phyloP scores from a whole-genome alignment of 2,888 invertebrate species.

The Drosophila incognita region DNA sequence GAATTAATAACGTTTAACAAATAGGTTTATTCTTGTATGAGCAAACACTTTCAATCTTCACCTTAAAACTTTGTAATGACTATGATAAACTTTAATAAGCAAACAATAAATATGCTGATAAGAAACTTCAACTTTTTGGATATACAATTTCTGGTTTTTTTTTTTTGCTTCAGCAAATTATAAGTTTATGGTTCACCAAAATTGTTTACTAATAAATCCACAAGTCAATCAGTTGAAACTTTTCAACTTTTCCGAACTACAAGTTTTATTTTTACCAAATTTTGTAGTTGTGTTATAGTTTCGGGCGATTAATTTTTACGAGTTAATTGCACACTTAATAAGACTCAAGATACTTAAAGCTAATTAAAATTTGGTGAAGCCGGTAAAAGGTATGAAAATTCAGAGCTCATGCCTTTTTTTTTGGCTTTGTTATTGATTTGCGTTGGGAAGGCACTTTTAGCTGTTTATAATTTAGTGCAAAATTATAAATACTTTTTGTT shows the following conservation, averaged over 20 bases:
- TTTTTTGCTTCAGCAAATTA: constrained; percentile 17
- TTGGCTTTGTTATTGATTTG: constrained; percentile 60
- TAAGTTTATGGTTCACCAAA: constrained; percentile 37
- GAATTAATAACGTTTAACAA: background rate
- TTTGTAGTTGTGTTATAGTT: constrained; percentile 23
- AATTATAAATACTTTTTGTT: constrained; percentile 71
- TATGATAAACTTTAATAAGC: constrained; percentile 7
- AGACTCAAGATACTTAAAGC: constrained; percentile 58
- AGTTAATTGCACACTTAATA: constrained; percentile 64
- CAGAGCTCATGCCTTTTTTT: constrained; percentile 4
- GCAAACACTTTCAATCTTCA: background rate
- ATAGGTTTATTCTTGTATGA: background rate
- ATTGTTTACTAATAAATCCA: constrained; percentile 15
- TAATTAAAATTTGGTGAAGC: constrained; percentile 60
- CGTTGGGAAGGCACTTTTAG: constrained; percentile 54
- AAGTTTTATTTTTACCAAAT: constrained; percentile 5
- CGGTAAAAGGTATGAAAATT: constrained; percentile 40
- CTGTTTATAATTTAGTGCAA: constrained; percentile 73
- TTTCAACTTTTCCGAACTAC: constrained; percentile 2
- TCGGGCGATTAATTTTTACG: constrained; percentile 44
- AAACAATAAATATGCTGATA: constrained; percentile 27
- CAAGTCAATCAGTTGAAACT: constrained; percentile 35
- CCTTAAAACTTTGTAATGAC: constrained; percentile 23
- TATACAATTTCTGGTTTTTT: background rate
- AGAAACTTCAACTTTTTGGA: constrained; percentile 1